These are phyloP conservation scores for Helleia helle DNA, from an alignment of 2,888 invertebrate genomes.

Conservation along the genomic window DNA sequence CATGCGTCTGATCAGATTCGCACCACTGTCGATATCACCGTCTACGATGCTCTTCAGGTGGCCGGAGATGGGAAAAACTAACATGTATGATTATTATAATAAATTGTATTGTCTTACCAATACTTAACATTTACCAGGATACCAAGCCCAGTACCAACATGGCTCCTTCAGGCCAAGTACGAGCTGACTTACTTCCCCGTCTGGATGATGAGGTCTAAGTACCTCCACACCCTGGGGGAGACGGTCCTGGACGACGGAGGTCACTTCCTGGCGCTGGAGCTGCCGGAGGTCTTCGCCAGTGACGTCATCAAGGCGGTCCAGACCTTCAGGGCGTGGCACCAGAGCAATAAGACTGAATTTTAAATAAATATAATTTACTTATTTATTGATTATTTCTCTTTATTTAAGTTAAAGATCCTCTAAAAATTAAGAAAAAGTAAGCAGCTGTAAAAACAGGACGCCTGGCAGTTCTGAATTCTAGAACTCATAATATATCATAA, in stretches of 20 bases:
- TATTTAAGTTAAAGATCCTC: not conserved
- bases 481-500: no score
- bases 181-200: conserved; percentile 78
- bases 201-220: conserved; percentile 72
- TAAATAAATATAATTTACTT: conserved; percentile 15
- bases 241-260: conserved; percentile 80
- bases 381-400: not conserved
- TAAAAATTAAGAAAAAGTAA: not conserved
- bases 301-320: conserved; percentile 72
- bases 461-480: no score
- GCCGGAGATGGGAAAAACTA: no score
- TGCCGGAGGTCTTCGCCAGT: conserved; percentile 78
- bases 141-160: conserved; percentile 71
- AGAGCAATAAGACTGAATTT: conserved; percentile 22
- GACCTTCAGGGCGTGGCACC: conserved; percentile 35
- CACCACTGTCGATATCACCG: no score
- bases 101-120: no score
- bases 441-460: no score
- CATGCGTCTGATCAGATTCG: no score
- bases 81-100: no score
- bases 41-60: no score
- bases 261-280: conserved; percentile 89
- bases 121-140: no score
- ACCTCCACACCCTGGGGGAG: conserved; percentile 76
- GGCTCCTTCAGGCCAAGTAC: conserved; percentile 65